These are phyloP conservation scores for Sebastes hubbsi DNA, from an alignment of 2,797 vertebrate species.

Conservation along the genomic window DNA sequence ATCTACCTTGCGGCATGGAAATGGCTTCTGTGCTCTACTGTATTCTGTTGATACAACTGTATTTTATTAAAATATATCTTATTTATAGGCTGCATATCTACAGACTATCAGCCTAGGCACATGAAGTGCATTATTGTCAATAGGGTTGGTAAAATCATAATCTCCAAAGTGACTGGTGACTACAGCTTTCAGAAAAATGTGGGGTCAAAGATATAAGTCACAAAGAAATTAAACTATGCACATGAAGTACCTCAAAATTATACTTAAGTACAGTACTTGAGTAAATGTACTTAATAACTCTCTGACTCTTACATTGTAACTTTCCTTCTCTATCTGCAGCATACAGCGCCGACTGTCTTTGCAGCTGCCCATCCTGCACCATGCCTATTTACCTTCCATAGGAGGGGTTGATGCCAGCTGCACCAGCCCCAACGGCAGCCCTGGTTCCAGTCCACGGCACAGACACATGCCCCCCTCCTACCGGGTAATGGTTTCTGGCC, in stretches of 20 bases:
- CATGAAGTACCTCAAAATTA: neutral
- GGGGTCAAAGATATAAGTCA: neutral
- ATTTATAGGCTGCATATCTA: too few relatives aligned
- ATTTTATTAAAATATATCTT: too few relatives aligned
- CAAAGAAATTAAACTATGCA: neutral
- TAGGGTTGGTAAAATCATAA: neutral
- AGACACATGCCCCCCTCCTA: conserved; percentile 98
- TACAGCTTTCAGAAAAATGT: neutral
- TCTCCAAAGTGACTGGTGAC: neutral
- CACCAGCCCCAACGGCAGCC: conserved; percentile 95
- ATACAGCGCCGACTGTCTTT: conserved; percentile 98
- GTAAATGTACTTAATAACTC: neutral
- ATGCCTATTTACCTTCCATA: conserved; percentile 98
- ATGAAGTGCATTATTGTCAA: too few relatives aligned
- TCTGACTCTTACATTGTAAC: neutral
- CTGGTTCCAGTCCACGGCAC: conserved; percentile 96
- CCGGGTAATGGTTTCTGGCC: conserved; percentile 99
- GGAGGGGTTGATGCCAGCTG: conserved; percentile 99
- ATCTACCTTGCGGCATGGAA: too few relatives aligned
- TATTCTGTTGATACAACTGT: too few relatives aligned
- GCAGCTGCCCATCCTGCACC: conserved; percentile 98
- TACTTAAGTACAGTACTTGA: neutral
- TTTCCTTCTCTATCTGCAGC: conserved; percentile 75
- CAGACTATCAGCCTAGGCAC: too few relatives aligned
- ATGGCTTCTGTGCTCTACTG: too few relatives aligned